phyloP scores from a whole-genome alignment of 2,797 vertebrate species.

The Clarias laeviceps region DNA sequence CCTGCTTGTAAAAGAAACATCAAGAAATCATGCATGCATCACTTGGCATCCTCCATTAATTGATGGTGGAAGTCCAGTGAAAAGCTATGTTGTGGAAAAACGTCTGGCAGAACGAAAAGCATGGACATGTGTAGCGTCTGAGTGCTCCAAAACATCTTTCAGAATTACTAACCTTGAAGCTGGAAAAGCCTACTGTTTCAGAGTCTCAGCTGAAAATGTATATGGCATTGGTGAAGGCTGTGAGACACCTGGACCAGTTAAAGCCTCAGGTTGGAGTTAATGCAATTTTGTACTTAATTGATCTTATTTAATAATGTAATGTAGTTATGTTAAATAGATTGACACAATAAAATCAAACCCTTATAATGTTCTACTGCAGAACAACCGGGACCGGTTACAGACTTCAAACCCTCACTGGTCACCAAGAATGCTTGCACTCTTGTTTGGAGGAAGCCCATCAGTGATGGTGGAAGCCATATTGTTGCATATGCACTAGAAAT shows the following conservation, averaged over 20 bases:
- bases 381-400: constrained; percentile 92
- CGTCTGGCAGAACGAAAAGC: constrained; percentile 96
- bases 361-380: constrained; percentile 71
- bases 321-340: background rate
- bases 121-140: constrained; percentile 91
- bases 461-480: constrained; percentile 90
- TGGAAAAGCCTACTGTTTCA: constrained; percentile 94
- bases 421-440: constrained; percentile 88
- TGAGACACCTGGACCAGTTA: constrained; percentile 89
- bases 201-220: constrained; percentile 94
- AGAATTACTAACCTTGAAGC: constrained; percentile 90
- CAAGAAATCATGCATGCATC: constrained; percentile 86
- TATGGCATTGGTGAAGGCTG: constrained; percentile 96
- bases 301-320: background rate
- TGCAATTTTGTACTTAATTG: background rate
- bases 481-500: constrained; percentile 87
- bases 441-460: constrained; percentile 93
- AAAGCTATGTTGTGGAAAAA: constrained; percentile 94
- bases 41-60: constrained; percentile 91
- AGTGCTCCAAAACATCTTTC: constrained; percentile 90
- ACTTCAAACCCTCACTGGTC: constrained; percentile 84
- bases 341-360: background rate
- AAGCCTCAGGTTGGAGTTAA: constrained; percentile 84
- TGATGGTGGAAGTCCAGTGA: constrained; percentile 93
- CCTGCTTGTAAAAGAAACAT: constrained; percentile 89